Evolutionary conservation across 2,113 vertebrate species (phyloP).

Genomic region (Phainopepla nitens): DNA sequence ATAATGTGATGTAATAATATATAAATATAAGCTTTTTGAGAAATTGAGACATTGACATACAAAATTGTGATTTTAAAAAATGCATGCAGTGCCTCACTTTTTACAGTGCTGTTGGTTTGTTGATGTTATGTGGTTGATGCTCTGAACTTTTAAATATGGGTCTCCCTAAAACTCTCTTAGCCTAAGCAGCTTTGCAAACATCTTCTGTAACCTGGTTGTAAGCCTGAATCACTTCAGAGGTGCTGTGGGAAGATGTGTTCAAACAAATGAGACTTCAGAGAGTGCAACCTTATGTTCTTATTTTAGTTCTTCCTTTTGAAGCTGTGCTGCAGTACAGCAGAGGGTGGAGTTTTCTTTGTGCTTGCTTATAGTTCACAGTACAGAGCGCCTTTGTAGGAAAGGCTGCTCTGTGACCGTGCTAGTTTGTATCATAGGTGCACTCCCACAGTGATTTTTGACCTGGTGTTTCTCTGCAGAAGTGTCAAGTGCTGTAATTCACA

Average conservation of each 20-base stretch:
- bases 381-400: neutral
- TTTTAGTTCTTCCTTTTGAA: neutral
- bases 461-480: neutral
- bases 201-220: neutral
- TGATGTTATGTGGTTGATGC: neutral
- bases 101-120: neutral
- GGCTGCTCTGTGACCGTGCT: neutral
- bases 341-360: neutral
- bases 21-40: neutral
- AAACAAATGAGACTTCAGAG: neutral
- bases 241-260: neutral
- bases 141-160: neutral
- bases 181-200: neutral
- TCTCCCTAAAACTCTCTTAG: neutral
- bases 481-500: neutral
- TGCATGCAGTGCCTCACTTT: accelerated
- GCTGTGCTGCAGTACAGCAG: neutral
- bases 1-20: too few relatives aligned
- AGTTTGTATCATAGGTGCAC: neutral
- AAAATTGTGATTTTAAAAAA: neutral
- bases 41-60: neutral
- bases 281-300: neutral
- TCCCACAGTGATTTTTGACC: neutral
- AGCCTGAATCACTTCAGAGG: neutral
- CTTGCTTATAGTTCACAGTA: neutral